Base-by-base conservation (phyloP, 2,113 vertebrate genomes). In the Callipepla squamata region DNA sequence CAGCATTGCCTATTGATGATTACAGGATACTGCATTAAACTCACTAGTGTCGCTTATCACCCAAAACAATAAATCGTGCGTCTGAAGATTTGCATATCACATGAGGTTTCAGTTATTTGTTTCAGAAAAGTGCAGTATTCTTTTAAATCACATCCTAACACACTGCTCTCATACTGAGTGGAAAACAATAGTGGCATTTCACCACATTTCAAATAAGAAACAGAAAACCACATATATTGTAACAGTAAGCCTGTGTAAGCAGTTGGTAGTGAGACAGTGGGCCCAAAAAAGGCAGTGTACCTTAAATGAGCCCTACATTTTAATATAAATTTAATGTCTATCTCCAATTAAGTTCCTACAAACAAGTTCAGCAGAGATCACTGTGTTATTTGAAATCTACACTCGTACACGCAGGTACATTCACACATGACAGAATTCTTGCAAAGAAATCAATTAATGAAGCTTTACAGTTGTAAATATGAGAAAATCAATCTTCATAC, bases 381-480 rank as follows among this genome's bases (percentile, higher is more conserved):
- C 30, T 42, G 13, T 9, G 25, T 0, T 38, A 55, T 2, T 53
- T 48, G 22, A 68, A 68, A 75, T 61, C 55, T 57, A 38, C 53
- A 5, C 32, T 59, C 19, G 0, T 32, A 28, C 36, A 10, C 9
- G 20, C 18, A 23, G 59, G 0, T 23, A 9, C 8, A 4, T 30
- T 44, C 48, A 47, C 6, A 79, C 19, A 32, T 23, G 28, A 51
- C 1, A 73, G 19, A 84, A 68, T 55, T 21, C 28, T 2, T 0
- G 20, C 38, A 48, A 55, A 22, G 68, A 23, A 63, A 42, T 59
- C 32, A 23, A 18, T 32, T 42, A 34, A 77, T 14, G 28, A 59
- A 81, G 34, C 75, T 16, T 7, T 66, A 14, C 21, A 9, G 19
- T 57, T n/a, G 28, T 28, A 45, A 93, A 34, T 9, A 9, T 1